Evolutionary conservation across 2,113 vertebrate genomes (phyloP), one percentile per base, ranked within the genome.

Genomic region (Antennarius striatus): DNA sequence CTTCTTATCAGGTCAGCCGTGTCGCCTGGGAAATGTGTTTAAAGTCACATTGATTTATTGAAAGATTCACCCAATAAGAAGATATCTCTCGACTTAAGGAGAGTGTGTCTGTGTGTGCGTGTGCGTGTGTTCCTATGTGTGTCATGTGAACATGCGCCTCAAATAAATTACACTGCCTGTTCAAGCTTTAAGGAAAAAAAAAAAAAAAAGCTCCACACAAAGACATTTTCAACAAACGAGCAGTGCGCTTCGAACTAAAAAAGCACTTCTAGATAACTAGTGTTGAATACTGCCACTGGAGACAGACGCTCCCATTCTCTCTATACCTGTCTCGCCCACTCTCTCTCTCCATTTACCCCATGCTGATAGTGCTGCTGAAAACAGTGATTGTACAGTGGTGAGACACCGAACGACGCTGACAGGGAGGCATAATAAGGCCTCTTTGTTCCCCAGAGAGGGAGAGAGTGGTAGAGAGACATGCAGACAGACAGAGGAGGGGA

Each of bases 31-130:
- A 93, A 93, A 92, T 92, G 92, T 90, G 90, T 93, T 94, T 94
- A 93, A 93, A 94, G 91, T 92, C 92, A 92, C 93, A 93, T 94
- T 93, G 93, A 94, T 94, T 93, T 94, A 94, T 94, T 92, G 92
- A 94, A 93, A 93, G 91, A 92, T 94, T 94, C 91, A 22, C 89
- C 92, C 92, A 92, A 94, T 93, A 93, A 92, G 89, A 87, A 91
- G 91, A 90, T 90, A 86, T 91, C 88, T 90, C 88, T 88, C 62
- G 75, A 87, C 87, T 91, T 88, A 89, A 86, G 80, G 79, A 87
- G 83, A 74, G 82, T 68, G 77, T 36, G 83, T 64, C 61, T 68
- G 77, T 82, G 73, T 61, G 77, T 36, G 71, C 28, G 73, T 61
- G 77, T 36, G 71, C 28, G 70, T 62, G 73, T 70, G 74, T 50